Evolutionary conservation across 2,797 vertebrate genomes (phyloP), one percentile per base, ranked within the genome.

Genomic region (Rhinoraja longicauda): DNA sequence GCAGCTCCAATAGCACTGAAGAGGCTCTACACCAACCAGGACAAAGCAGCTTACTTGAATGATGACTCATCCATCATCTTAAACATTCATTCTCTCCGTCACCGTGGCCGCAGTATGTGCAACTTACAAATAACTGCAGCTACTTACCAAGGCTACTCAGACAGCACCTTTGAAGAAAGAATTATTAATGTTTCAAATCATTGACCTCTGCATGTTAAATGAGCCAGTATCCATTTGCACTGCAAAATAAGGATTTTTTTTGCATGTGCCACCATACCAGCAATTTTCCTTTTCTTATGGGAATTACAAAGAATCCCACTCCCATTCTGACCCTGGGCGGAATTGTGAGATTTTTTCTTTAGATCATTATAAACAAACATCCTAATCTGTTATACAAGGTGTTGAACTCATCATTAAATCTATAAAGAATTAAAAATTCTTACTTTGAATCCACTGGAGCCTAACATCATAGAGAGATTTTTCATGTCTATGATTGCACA

Each of bases 381-480:
- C 75, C 45, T 36, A 26, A 92, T 1, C 36, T 92, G 29, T 72
- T 72, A 26, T 72, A 19, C 70, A 92, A 73, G 4, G 10, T 45
- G 39, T 15, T 73, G 70, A 75, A 92, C 4, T 90, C 32, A 92
- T 75, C 67, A 75, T 24, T 90, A 73, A 29, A 36, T 67, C 24
- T 32, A 12, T 36, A 88, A 67, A 24, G 32, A 73, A 73, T 7
- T 24, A 39, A 29, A 67, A n/a, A 93, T 93, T 72, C 95, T 96
- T 95, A 96, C 95, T 29, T 81, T 94, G 94, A 96, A 97, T 94
- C 94, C 95, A 64, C 94, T 94, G 13, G 95, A 95, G 1, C 94
- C 73, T 2, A 95, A 94, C 91, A 93, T 93, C 59, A 95, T 75
- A 75, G 92, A 93, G 10, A 78, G 93, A n/a, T 95, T 94, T 0